These are phyloP conservation scores for Sebastes goodei DNA, from an alignment of 2,797 vertebrate species.

Conservation along the genomic window DNA sequence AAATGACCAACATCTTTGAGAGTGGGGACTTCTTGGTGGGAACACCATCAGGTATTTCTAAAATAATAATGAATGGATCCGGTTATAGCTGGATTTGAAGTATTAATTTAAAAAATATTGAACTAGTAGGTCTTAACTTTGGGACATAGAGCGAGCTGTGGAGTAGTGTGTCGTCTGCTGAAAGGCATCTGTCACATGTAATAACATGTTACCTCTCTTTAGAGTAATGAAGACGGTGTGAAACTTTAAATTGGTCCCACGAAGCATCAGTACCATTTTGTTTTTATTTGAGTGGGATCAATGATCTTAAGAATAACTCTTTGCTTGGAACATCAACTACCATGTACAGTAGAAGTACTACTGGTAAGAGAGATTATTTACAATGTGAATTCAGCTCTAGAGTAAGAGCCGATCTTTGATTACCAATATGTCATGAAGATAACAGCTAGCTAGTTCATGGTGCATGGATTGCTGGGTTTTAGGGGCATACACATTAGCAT, in stretches of 20 bases:
- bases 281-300: background rate
- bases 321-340: background rate
- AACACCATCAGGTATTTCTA: no score
- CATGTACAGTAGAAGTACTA: background rate
- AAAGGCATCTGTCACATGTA: background rate
- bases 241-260: background rate
- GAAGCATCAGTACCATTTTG: background rate
- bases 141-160: background rate
- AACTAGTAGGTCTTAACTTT: background rate
- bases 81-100: background rate
- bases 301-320: background rate
- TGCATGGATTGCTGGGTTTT: constrained; percentile 24
- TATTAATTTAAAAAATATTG: background rate
- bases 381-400: background rate
- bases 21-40: no score
- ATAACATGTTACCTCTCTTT: background rate
- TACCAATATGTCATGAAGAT: background rate
- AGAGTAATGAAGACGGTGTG: background rate
- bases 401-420: background rate
- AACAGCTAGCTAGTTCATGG: background rate
- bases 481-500: background rate
- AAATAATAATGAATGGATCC: no score
- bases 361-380: no score
- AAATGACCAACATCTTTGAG: no score
- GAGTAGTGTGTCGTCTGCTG: background rate